Percentiles rank a stretch among this genome's conserved stretches.
phyloP scores from a whole-genome alignment of 1,140 invertebrate genomes.

The Pomacea maculata region DNA sequence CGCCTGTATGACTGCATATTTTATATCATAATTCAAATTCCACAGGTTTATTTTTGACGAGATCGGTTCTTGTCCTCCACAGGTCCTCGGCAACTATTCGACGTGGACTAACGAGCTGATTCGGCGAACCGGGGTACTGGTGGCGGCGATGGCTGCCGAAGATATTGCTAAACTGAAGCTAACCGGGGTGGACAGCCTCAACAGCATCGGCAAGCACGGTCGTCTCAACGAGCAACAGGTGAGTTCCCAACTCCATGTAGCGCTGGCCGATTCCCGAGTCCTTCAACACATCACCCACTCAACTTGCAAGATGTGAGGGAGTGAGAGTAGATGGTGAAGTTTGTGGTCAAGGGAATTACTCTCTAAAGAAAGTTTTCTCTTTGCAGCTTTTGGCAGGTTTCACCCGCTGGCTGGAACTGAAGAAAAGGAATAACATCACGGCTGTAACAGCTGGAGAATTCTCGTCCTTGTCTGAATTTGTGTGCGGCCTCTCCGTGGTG shows the following conservation, averaged over 20 bases:
- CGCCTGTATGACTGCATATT: background rate
- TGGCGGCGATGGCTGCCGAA: constrained; percentile 19
- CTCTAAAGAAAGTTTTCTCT: too few species aligned
- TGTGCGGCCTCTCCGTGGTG: constrained; percentile 20
- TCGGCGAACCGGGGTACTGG: constrained; percentile 18
- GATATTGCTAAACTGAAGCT: constrained; percentile 20
- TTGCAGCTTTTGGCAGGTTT: constrained; percentile 31
- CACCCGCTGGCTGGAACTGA: constrained; percentile 24
- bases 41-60: too few species aligned
- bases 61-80: background rate
- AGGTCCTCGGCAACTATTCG: constrained; percentile 1
- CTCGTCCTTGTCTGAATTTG: constrained; percentile 29
- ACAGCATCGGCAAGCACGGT: constrained; percentile 30
- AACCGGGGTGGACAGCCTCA: constrained; percentile 26
- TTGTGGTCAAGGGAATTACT: too few species aligned
- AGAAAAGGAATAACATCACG: constrained; percentile 13
- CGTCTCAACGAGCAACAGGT: constrained; percentile 23
- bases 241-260: too few species aligned
- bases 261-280: too few species aligned
- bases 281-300: too few species aligned
- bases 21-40: background rate
- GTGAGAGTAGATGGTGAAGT: too few species aligned
- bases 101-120: constrained; percentile 26
- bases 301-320: background rate
- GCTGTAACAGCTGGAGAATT: constrained; percentile 24